Evolutionary conservation across 2,888 invertebrate genomes (phyloP).

Genomic region (Agonopterix heracliana): DNA sequence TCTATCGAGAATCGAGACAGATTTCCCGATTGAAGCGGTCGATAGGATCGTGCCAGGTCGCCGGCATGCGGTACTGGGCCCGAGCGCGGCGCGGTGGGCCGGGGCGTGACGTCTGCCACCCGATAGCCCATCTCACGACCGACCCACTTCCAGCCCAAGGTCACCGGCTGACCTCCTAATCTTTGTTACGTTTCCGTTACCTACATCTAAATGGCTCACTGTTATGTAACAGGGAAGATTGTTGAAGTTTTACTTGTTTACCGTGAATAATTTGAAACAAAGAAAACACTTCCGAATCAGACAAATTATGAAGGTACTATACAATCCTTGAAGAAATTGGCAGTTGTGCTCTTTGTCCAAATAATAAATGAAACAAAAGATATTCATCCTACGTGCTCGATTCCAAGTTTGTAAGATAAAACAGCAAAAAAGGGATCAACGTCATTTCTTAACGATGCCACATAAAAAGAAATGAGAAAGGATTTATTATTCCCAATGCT

Average conservation of each 20-base stretch:
- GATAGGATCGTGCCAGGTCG: conserved; percentile 11
- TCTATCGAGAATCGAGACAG: not conserved
- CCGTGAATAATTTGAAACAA: too few species aligned
- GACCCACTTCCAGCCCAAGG: conserved; percentile 68
- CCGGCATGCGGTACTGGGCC: conserved; percentile 33
- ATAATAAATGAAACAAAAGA: too few species aligned
- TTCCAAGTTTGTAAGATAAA: not conserved
- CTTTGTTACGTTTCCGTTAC: conserved; percentile 47
- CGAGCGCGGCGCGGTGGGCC: conserved; percentile 22
- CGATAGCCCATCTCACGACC: conserved; percentile 74
- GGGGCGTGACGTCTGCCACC: conserved; percentile 72
- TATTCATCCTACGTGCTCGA: too few species aligned
- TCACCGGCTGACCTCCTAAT: conserved; percentile 69
- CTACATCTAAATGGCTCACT: conserved; percentile 32
- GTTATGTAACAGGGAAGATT: conserved; percentile 20
- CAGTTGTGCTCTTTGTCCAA: too few species aligned
- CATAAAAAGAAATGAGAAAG: conserved; percentile 11
- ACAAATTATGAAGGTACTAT: too few species aligned
- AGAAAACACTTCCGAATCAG: too few species aligned
- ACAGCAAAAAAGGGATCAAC: not conserved
- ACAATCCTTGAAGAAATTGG: too few species aligned
- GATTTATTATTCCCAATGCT: conserved; percentile 16
- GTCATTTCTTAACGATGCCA: not conserved
- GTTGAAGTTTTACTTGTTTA: conserved; percentile 1
- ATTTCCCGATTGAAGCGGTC: conserved; percentile 7